Percentiles rank a stretch among this genome's conserved stretches.
Evolutionary conservation across 2,797 vertebrate species (phyloP).

Genomic region (Enteromius mattozi): DNA sequence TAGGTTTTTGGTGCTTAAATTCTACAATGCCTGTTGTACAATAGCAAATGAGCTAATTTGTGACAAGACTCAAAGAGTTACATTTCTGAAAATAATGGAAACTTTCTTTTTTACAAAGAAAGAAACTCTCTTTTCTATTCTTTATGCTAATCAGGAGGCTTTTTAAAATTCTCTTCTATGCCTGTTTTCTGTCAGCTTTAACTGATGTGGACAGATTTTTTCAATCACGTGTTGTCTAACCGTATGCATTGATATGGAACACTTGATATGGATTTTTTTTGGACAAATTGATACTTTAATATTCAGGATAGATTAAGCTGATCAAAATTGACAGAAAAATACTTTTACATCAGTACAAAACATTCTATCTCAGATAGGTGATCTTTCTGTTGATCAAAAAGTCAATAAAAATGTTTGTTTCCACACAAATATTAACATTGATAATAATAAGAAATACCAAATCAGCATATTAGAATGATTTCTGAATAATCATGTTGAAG

Average conservation of each 20-base stretch:
- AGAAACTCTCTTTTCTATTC: background rate
- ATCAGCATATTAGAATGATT: background rate
- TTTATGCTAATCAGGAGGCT: conserved; percentile 5
- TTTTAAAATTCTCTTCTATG: background rate
- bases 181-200: background rate
- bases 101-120: conserved; percentile 10
- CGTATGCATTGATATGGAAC: conserved; percentile 21
- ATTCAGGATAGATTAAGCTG: background rate
- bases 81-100: background rate
- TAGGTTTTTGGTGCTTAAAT: background rate
- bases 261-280: background rate
- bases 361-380: background rate
- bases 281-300: background rate
- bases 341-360: background rate
- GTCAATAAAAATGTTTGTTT: background rate
- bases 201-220: background rate
- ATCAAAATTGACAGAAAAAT: background rate
- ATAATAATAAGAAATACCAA: background rate
- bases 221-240: background rate
- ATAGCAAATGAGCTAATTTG: background rate
- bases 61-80: background rate
- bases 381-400: background rate
- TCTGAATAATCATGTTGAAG: background rate
- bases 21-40: background rate
- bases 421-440: background rate